Conservation (phyloP, 2,113 vertebrate species). For the Otus sunia region DNA sequence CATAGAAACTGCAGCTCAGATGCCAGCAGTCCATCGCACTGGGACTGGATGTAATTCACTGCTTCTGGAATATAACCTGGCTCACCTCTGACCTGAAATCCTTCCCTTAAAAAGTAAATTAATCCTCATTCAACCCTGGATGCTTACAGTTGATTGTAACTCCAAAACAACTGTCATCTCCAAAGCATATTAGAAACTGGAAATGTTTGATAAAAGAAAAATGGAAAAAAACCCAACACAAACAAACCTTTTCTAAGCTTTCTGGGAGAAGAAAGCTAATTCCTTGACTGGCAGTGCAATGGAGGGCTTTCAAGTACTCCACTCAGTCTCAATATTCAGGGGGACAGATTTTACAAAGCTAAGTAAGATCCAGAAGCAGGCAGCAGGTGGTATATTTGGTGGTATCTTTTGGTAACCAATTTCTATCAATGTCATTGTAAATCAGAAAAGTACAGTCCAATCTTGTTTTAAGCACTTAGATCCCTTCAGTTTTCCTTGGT, state of each 20-base stretch:
- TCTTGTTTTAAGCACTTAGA: neutral
- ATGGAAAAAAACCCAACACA: neutral
- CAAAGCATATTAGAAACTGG: neutral
- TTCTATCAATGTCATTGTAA: neutral
- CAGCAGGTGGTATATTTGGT: neutral
- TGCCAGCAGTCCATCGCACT: accelerated
- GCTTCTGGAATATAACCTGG: neutral
- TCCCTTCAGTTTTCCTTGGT: neutral
- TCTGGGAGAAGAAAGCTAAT: neutral
- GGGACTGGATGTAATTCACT: neutral
- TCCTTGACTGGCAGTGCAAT: neutral
- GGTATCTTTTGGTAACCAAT: neutral
- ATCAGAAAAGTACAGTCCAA: neutral
- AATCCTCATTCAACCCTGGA: neutral
- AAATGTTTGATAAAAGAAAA: neutral
- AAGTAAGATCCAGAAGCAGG: neutral
- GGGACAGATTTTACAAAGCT: neutral
- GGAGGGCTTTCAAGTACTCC: neutral
- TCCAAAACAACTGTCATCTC: neutral
- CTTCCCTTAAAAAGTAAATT: neutral
- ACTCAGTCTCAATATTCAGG: neutral
- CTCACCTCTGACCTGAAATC: neutral
- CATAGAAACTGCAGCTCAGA: neutral
- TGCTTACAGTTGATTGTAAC: neutral
- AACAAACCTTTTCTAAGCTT: neutral